Conservation (phyloP, 2,113 vertebrate genomes). For the Camelus bactrianus region DNA sequence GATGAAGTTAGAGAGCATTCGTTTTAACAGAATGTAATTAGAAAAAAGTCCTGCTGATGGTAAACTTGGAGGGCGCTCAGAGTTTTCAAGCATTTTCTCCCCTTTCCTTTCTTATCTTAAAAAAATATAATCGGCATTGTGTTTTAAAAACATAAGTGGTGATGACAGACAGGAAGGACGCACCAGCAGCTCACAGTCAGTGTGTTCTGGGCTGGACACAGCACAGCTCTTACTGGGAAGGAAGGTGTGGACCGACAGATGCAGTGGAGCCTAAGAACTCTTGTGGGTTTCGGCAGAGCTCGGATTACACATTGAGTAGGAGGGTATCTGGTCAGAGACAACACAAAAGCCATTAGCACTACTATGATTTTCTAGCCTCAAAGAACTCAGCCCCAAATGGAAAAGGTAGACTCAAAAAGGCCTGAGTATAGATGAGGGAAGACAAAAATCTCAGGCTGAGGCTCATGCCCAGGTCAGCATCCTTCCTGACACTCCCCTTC, state of each 20-base stretch:
- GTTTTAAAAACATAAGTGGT: background rate
- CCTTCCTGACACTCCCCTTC: background rate
- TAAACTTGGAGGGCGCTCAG: background rate
- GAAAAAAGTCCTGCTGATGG: background rate
- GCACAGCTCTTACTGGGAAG: background rate
- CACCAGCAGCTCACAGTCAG: background rate
- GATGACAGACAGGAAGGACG: background rate
- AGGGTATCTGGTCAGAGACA: conserved; percentile 9
- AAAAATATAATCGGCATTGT: background rate
- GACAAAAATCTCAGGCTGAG: background rate
- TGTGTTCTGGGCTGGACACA: conserved; percentile 46
- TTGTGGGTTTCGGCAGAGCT: conserved; percentile 50
- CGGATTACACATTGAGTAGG: background rate
- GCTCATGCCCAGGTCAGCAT: background rate
- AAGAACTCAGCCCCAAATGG: conserved; percentile 18
- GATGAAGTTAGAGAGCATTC: background rate
- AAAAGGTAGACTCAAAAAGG: background rate
- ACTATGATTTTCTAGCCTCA: background rate
- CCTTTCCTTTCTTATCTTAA: background rate
- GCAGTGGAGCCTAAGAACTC: background rate
- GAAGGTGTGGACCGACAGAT: background rate
- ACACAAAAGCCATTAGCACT: conserved; percentile 56
- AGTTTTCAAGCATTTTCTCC: background rate
- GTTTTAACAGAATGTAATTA: background rate
- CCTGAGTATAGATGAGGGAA: background rate